Evolutionary conservation across 2,113 vertebrate species (phyloP), one percentile per base, ranked within the genome.

Genomic region (Amphiprion ocellaris): DNA sequence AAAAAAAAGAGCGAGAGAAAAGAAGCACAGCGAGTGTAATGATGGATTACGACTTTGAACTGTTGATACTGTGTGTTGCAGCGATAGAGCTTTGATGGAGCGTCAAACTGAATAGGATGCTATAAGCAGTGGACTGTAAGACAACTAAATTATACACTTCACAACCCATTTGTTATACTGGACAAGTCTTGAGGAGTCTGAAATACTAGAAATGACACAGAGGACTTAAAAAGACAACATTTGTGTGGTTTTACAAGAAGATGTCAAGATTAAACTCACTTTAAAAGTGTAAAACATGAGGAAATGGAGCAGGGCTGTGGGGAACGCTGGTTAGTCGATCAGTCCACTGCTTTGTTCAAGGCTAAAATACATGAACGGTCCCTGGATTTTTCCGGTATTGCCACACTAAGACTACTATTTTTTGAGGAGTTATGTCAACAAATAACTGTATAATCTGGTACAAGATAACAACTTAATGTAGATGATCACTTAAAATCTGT

Each of bases 71-170:
- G 56, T 16, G 61, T 64, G 70, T 69, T 23, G 55, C 23, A 9
- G 41, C 37, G 66, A 82, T 59, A 60, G 44, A 61, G 68, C 67
- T 69, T 81, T 82, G 73, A 82, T 82, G 65, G 69, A 59, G 76
- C 82, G 74, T 82, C 74, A 76, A 59, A 78, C 64, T 39, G 33
- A 84, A 62, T 64, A 41, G 54, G 76, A 73, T 79, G 56, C 72
- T 79, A 49, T 62, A 58, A 53, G 50, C 79, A 75, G 72, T 69
- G 46, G 64, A 66, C 67, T 86, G 70, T 28, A 67, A 72, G 66
- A 66, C 61, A 77, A 84, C 81, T 64, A 73, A 78, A 87, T 89
- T 81, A 85, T 81, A 70, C 69, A 82, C 77, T 84, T 86, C 39
- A 74, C 53, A 52, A 65, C 33, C 46, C 62, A 68, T 62, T 37